These are phyloP conservation scores for Cepaea hortensis DNA, from an alignment of 2,888 invertebrate genomes.

Conservation along the genomic window DNA sequence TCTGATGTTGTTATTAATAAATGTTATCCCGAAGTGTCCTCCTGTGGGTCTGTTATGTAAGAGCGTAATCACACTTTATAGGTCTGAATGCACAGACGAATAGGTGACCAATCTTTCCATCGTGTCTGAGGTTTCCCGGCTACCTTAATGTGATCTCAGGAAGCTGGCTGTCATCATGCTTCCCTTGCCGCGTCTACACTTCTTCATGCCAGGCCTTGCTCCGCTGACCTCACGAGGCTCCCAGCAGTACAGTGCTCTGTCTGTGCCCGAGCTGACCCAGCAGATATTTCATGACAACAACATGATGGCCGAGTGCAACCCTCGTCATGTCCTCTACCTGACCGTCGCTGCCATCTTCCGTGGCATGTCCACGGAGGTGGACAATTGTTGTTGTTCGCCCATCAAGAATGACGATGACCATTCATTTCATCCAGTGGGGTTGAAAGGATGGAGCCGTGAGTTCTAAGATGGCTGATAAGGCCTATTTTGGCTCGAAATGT, in stretches of 20 bases:
- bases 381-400: too few species aligned
- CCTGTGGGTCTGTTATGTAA: too few species aligned
- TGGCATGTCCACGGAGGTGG: slow-evolving; percentile 78
- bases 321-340: slow-evolving; percentile 86
- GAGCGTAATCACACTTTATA: too few species aligned
- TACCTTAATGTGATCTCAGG: slow-evolving; percentile 66
- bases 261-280: slow-evolving; percentile 73
- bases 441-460: too few species aligned
- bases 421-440: too few species aligned
- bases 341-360: slow-evolving; percentile 74
- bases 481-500: too few species aligned
- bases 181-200: slow-evolving; percentile 76
- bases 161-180: slow-evolving; percentile 73
- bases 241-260: slow-evolving; percentile 75
- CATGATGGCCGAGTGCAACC: slow-evolving; percentile 98
- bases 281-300: slow-evolving; percentile 95
- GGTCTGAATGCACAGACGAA: too few species aligned
- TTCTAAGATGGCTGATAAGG: too few species aligned
- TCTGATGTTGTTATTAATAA: too few species aligned
- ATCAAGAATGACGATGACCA: too few species aligned
- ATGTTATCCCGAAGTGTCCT: too few species aligned
- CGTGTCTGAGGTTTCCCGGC: slow-evolving; percentile 91
- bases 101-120: too few species aligned
- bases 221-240: slow-evolving; percentile 74
- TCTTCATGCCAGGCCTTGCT: slow-evolving; percentile 76